These are phyloP conservation scores for Tychaedon coryphoeus DNA, from an alignment of 2,113 vertebrate genomes.

Conservation along the genomic window DNA sequence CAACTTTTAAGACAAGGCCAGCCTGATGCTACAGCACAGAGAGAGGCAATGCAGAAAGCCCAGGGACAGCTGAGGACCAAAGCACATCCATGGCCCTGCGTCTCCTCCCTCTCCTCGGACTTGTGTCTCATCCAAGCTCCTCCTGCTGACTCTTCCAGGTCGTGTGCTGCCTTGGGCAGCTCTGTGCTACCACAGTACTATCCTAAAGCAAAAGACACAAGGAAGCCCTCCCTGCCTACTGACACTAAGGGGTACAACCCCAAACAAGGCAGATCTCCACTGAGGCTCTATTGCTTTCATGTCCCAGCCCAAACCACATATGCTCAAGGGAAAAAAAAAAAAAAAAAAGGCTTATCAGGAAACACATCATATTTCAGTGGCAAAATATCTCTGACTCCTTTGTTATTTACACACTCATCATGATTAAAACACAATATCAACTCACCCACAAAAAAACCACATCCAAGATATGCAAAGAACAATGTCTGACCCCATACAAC, in stretches of 20 bases:
- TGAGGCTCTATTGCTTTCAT: neutral
- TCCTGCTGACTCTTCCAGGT: neutral
- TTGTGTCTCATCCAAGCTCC: neutral
- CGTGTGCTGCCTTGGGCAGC: neutral
- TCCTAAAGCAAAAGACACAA: neutral
- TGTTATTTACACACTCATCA: neutral
- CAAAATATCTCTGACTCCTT: neutral
- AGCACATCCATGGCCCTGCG: accelerated
- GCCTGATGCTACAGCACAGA: neutral
- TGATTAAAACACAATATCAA: neutral
- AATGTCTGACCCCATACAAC: neutral
- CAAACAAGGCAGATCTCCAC: neutral
- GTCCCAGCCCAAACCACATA: neutral
- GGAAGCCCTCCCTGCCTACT: neutral
- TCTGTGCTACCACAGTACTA: neutral
- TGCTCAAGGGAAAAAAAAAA: accelerated
- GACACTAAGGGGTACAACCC: neutral
- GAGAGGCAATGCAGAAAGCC: neutral
- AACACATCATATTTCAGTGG: neutral
- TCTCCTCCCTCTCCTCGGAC: neutral
- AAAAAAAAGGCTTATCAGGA: neutral
- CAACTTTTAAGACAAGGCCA: neutral
- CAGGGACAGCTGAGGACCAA: neutral
- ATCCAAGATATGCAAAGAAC: neutral
- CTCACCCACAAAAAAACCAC: neutral